Evolutionary conservation across 2,113 vertebrate genomes (phyloP).

Genomic region (Atlantisia rogersi): DNA sequence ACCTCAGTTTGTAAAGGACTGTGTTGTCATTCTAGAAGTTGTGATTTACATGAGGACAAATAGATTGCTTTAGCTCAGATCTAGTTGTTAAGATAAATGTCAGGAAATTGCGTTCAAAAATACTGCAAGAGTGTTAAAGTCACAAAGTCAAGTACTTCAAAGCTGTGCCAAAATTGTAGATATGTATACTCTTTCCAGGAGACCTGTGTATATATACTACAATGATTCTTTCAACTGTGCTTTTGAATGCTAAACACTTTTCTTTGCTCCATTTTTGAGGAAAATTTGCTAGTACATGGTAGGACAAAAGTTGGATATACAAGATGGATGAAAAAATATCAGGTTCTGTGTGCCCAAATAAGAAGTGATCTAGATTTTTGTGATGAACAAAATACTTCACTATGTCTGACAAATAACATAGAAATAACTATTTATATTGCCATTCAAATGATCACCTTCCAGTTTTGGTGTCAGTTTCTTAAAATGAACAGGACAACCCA

Average conservation of each 20-base stretch:
- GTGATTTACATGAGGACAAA: neutral
- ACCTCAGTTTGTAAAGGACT: neutral
- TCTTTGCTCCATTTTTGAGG: neutral
- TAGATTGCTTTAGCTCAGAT: neutral
- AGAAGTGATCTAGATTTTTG: neutral
- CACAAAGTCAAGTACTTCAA: neutral
- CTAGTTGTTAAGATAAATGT: neutral
- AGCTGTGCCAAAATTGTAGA: neutral
- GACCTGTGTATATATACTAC: neutral
- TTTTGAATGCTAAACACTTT: neutral
- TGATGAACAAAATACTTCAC: neutral
- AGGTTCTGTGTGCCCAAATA: neutral
- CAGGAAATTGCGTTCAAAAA: neutral
- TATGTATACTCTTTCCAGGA: neutral
- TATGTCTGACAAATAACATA: neutral
- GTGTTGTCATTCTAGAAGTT: neutral
- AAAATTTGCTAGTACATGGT: neutral
- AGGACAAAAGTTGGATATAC: neutral
- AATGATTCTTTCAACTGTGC: neutral
- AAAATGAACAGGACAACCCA: neutral
- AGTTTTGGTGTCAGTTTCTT: neutral
- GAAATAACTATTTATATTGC: neutral
- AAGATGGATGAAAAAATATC: neutral
- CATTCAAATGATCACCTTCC: neutral
- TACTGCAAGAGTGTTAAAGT: neutral